Conservation (phyloP, 2,113 vertebrate species). For the Mixornis gularis region DNA sequence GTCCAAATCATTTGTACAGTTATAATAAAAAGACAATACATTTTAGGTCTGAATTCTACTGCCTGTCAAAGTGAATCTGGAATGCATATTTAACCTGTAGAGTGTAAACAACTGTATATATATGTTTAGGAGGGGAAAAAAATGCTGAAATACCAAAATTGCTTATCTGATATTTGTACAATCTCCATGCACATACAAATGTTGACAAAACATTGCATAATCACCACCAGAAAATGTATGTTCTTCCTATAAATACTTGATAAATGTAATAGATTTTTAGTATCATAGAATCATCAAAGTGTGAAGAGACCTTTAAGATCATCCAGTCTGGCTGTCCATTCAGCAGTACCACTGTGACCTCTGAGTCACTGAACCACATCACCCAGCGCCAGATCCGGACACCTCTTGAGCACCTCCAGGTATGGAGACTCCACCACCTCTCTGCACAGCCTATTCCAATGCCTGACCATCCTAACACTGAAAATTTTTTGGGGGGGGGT, state of each 20-base stretch:
- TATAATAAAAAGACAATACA: neutral
- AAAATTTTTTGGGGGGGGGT: neutral
- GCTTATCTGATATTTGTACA: neutral
- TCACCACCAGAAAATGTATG: neutral
- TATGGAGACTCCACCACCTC: neutral
- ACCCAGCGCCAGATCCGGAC: neutral
- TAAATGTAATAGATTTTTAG: neutral
- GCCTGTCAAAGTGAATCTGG: neutral
- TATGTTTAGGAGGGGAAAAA: neutral
- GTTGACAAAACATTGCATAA: neutral
- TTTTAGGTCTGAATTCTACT: neutral
- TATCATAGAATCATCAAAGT: neutral
- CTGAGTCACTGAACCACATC: neutral
- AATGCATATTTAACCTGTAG: neutral
- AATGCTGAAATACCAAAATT: neutral
- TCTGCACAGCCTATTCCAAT: neutral
- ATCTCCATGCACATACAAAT: neutral
- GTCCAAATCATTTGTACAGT: neutral
- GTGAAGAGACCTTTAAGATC: neutral
- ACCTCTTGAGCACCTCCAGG: neutral
- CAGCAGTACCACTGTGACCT: neutral
- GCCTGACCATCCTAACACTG: neutral
- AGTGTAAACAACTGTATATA: neutral
- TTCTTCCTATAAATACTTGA: neutral
- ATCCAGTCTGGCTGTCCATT: rapidly evolving